phyloP scores from a whole-genome alignment of 1,140 invertebrate species.

The Anadara kagoshimensis region DNA sequence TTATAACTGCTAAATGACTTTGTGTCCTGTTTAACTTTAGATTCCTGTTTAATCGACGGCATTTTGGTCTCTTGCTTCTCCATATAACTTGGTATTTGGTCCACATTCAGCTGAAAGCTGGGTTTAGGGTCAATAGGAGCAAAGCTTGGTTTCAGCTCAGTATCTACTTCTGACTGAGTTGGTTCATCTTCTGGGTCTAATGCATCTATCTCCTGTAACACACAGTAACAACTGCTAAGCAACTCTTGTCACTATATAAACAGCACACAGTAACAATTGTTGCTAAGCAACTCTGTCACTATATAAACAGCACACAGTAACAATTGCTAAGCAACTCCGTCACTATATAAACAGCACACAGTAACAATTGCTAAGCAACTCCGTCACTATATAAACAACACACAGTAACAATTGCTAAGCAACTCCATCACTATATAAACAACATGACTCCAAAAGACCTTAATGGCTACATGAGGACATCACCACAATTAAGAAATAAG shows the following conservation, averaged over 20 bases:
- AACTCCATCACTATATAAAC: too few relatives aligned
- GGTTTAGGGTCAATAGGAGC: constrained; percentile 16
- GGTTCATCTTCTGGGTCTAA: constrained; percentile 24
- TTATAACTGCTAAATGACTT: constrained; percentile 25
- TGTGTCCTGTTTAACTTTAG: constrained; percentile 8
- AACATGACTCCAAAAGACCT: too few relatives aligned
- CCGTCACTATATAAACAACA: too few relatives aligned
- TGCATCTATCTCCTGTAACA: constrained; percentile 47
- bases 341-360: too few relatives aligned
- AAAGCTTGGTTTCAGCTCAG: constrained; percentile 22
- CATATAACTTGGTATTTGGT: constrained; percentile 6
- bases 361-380: too few relatives aligned
- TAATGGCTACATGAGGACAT: too few relatives aligned
- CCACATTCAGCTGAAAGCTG: constrained; percentile 29
- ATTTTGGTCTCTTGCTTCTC: not conserved
- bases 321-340: not conserved
- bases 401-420: too few relatives aligned
- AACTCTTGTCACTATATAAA: not conserved
- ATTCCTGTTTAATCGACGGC: constrained; percentile 2
- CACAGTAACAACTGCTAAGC: not conserved
- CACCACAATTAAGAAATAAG: too few relatives aligned
- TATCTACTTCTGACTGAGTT: too few relatives aligned
- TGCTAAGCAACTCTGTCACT: not conserved
- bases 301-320: too few relatives aligned
- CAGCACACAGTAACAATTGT: too few relatives aligned